These are phyloP conservation scores for Triplophysa tibetana DNA, from an alignment of 2,113 vertebrate genomes.

Conservation along the genomic window DNA sequence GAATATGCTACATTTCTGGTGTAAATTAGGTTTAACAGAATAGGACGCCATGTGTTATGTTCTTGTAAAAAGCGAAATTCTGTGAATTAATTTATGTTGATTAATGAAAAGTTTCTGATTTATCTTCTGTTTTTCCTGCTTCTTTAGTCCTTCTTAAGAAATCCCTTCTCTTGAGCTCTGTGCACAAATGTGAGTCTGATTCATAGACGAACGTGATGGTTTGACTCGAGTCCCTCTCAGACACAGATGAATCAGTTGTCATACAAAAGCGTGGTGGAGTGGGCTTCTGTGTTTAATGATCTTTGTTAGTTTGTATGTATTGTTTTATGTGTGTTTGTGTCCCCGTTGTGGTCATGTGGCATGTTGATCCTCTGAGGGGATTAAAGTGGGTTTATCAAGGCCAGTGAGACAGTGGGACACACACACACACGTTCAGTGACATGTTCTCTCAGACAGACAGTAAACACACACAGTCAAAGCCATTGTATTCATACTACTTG, in stretches of 20 bases:
- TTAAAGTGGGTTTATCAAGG: slow-evolving; percentile 38
- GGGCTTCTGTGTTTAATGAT: neutral
- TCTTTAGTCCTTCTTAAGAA: neutral
- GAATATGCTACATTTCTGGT: neutral
- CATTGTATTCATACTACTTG: neutral
- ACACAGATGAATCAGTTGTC: too few relatives aligned
- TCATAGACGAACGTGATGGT: neutral
- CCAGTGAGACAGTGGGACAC: slow-evolving; percentile 39
- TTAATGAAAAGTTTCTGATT: neutral
- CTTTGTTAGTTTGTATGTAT: neutral
- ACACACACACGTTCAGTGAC: slow-evolving; percentile 8
- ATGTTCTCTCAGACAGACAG: neutral
- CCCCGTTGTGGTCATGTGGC: neutral
- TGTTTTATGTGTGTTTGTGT: neutral
- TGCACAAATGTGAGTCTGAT: slow-evolving; percentile 10
- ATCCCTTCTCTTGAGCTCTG: neutral
- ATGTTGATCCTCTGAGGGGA: slow-evolving; percentile 38
- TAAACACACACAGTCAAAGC: slow-evolving; percentile 11
- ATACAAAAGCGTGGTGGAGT: neutral
- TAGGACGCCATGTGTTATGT: neutral
- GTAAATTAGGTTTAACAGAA: neutral
- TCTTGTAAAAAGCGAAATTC: neutral
- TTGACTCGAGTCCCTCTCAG: neutral
- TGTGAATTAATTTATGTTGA: neutral
- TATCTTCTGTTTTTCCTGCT: neutral